A percentile compares a stretch with the other conserved stretches of the same genome.
These are phyloP conservation scores for Mallateleia sp. DNA, from an alignment of 2,888 invertebrate species.

Conservation along the genomic window DNA sequence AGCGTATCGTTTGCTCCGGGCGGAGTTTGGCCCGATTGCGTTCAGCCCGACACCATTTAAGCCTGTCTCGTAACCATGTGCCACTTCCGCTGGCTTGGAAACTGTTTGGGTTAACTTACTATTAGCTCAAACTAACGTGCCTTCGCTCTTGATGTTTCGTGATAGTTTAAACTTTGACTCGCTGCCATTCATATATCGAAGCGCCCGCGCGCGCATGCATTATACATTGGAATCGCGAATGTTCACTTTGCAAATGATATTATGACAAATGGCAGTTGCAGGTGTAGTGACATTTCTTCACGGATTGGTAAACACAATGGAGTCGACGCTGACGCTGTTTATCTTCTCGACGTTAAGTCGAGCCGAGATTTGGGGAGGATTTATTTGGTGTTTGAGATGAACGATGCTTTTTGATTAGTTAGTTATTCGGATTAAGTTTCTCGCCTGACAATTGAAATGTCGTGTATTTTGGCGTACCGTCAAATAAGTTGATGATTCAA, in stretches of 20 bases:
- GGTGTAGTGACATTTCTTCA: conserved; percentile 56
- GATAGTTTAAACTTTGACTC: conserved; percentile 65
- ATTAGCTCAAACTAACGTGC: conserved; percentile 57
- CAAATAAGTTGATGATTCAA: too few relatives aligned
- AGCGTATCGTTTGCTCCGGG: conserved; percentile 51
- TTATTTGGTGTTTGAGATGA: conserved; percentile 31
- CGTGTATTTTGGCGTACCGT: not conserved
- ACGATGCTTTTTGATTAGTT: conserved; percentile 53
- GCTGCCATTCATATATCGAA: conserved; percentile 50
- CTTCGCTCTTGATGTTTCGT: conserved; percentile 41
- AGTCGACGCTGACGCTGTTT: conserved; percentile 44
- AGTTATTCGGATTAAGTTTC: conserved; percentile 18
- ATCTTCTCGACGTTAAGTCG: conserved; percentile 48
- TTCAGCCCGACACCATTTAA: conserved; percentile 52
- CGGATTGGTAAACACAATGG: conserved; percentile 53
- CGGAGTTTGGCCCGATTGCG: conserved; percentile 52
- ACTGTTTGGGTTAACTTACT: conserved; percentile 70
- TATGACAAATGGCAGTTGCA: conserved; percentile 68
- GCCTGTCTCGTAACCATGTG: conserved; percentile 57
- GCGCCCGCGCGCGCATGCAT: conserved; percentile 47
- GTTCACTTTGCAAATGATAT: conserved; percentile 70
- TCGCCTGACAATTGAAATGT: conserved; percentile 10
- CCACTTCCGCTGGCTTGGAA: conserved; percentile 42
- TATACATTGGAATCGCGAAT: conserved; percentile 50
- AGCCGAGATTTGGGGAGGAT: conserved; percentile 33